Base-by-base conservation (phyloP, 2,888 invertebrate species). In the Tridacna crocea region DNA sequence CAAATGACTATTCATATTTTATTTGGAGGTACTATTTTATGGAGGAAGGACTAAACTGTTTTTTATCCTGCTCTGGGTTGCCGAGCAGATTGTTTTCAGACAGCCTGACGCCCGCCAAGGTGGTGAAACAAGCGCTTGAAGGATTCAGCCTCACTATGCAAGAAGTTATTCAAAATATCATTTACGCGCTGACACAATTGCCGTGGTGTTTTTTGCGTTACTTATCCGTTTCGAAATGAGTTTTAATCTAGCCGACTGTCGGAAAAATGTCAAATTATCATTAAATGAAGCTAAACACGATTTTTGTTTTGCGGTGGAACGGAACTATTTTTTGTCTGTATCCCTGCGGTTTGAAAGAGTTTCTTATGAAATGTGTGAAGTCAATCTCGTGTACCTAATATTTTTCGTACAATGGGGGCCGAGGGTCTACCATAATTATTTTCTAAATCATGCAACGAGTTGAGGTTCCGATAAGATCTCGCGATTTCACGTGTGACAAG, bases 381-480 rank as follows among this genome's bases (percentile, higher is more conserved):
- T 27, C 19, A 48, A 55, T 24, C 27, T 22, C 22, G 48, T 51
- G 48, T 70, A 24, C 48, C 47, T 70, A 51, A 70, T 70, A 58
- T 55, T 22, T 58, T 76, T 60, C 47, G 70, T 51, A 51, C 51
- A 65, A 51, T 65, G 48, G n/a, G 26, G 24, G 24, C 36, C 70
- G 19, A 70, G 27, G 70, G 68, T 75, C 51, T 72, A 27, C 65
- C 58, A 79, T 81, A 84, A 84, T 81, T 79, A 79, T 82, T 84
- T 82, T 84, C 84, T 79, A 79, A 84, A 81, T 79, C 81, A 82
- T 82, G 84, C 81, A 82, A 84, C 79, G 77, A 79, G 75, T 73
- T 75, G 73, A 65, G 77, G 47, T 63, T 36, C 22, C 58, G 84
- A 84, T 84, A 84, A 76, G 46, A 84, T 84, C 84, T 84, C 75